Evolutionary conservation across 2,113 vertebrate species (phyloP), one percentile per base, ranked within the genome.

Genomic region (Alethe castanea): DNA sequence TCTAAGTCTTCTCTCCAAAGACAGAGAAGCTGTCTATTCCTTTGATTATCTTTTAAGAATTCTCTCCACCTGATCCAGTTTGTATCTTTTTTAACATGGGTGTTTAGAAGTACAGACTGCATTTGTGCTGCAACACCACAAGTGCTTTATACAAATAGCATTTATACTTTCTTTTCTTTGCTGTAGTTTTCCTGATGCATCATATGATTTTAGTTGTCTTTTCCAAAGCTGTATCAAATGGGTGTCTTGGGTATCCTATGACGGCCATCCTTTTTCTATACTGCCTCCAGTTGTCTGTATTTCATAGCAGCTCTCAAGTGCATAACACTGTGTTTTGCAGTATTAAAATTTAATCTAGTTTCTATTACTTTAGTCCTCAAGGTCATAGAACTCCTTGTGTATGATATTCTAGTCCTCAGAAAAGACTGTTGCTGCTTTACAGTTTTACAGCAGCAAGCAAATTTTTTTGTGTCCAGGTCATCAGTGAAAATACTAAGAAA

Each of bases 301-400:
- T 90, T 91, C 59, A 59, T 42, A 85, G 50, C 19, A 81, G n/a
- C 19, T 29, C 18, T 92, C 73, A 71, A 88, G 25, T 67, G 35
- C 15, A 8, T 71, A 67, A 66, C 23, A 18, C 31, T 61, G 40
- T 73, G 22, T 78, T 90, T 84, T 67, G 35, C 44, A 33, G 18
- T 60, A 79, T 88, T 87, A 92, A 94, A 59, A 76, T 94, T 88
- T 88, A 82, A 82, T 90, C 6, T 36, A 36, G 65, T 86, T 86
- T 91, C 35, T 95, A 14, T 91, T 89, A 24, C 74, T 82, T 88
- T 59, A 36, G 40, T 80, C 40, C 19, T 79, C 36, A 65, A 85
- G 40, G 59, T 83, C 67, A 53, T 29, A 36, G 36, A 77, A 23
- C 14, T 52, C 22, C 52, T 88, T 82, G 14, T 81, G 25, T 52